Conservation (phyloP, 2,113 vertebrate species). For the Phrynosoma blainvillii region DNA sequence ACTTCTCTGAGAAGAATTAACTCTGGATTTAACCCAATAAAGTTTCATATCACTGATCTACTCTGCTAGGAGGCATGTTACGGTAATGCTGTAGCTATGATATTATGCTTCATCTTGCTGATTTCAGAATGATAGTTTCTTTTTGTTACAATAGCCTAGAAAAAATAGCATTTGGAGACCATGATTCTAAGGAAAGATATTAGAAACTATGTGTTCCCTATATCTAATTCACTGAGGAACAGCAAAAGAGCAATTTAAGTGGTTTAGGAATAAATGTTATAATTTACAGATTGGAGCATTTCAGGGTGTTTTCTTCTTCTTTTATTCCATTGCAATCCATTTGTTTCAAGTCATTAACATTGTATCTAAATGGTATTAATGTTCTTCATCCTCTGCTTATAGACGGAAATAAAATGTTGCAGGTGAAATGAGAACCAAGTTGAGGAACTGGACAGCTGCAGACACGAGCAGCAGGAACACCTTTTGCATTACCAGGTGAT, state of each 20-base stretch:
- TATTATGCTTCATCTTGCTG: background rate
- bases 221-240: slow-evolving; percentile 8
- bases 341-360: slow-evolving; percentile 35
- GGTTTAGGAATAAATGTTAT: background rate
- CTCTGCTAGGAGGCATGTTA: background rate
- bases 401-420: slow-evolving; percentile 18
- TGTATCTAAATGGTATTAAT: slow-evolving; percentile 29
- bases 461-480: slow-evolving; percentile 42
- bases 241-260: background rate
- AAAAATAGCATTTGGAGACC: background rate
- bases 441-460: slow-evolving; percentile 20
- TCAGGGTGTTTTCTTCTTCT: background rate
- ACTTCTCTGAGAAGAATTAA: too few species aligned
- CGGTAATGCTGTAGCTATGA: background rate
- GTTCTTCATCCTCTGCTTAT: slow-evolving; percentile 3
- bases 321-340: slow-evolving; percentile 24
- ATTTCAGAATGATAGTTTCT: background rate
- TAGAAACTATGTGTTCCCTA: background rate
- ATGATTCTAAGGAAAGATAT: background rate
- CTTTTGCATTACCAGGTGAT: slow-evolving; percentile 16
- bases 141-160: background rate
- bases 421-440: slow-evolving; percentile 2
- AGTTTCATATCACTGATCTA: background rate
- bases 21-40: background rate
- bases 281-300: slow-evolving; percentile 31